These are phyloP conservation scores for Lamprologus ornatipinnis DNA, from an alignment of 2,113 vertebrate genomes.

Conservation along the genomic window DNA sequence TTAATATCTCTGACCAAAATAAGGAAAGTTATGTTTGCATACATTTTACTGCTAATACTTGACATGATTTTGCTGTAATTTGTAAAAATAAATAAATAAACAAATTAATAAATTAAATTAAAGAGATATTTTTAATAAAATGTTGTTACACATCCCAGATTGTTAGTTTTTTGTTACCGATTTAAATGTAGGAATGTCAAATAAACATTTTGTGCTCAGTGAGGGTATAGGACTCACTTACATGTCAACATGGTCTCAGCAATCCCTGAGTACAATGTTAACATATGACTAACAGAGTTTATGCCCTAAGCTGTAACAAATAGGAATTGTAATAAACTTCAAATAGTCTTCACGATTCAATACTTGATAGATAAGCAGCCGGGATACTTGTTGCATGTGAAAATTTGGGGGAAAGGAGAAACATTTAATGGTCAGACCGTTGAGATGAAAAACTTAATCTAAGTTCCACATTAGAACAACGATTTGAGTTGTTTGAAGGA, in stretches of 20 bases:
- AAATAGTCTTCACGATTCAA: not conserved
- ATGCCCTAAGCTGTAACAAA: not conserved
- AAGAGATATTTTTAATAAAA: not conserved
- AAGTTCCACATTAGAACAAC: not conserved
- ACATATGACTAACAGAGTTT: not conserved
- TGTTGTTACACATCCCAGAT: not conserved
- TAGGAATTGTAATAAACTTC: not conserved
- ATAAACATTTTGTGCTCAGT: not conserved
- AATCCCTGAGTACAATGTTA: not conserved
- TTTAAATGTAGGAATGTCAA: not conserved
- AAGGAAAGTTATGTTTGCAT: not conserved
- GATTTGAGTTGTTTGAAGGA: not conserved
- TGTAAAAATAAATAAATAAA: not conserved
- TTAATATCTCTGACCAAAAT: not conserved
- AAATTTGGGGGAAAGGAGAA: not conserved
- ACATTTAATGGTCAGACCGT: not conserved
- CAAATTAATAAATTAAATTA: rapidly evolving
- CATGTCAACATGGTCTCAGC: rapidly evolving
- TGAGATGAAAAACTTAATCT: not conserved
- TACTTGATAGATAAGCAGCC: not conserved
- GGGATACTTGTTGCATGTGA: not conserved
- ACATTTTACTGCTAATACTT: not conserved
- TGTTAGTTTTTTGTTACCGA: rapidly evolving
- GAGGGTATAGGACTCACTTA: not conserved
- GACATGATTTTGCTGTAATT: not conserved